These are phyloP conservation scores for Microchirus variegatus DNA, from an alignment of 2,797 vertebrate species.

Conservation along the genomic window DNA sequence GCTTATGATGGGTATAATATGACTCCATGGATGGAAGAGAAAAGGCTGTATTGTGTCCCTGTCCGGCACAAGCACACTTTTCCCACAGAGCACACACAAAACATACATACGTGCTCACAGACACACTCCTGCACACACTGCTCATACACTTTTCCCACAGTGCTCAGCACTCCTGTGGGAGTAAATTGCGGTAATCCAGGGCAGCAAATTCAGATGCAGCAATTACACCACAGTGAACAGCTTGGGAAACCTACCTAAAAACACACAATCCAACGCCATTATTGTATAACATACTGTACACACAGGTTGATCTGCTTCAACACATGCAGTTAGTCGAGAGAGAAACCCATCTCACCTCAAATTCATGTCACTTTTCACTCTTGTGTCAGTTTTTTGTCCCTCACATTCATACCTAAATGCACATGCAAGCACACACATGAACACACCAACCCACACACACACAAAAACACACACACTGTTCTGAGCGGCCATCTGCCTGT, in stretches of 20 bases:
- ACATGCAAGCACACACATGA: conserved; percentile 39
- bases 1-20: conserved; percentile 53
- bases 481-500: conserved; percentile 78
- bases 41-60: conserved; percentile 70
- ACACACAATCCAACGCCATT: conserved; percentile 29
- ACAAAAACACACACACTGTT: conserved; percentile 40
- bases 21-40: conserved; percentile 56
- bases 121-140: conserved; percentile 54
- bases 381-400: conserved; percentile 3
- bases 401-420: conserved; percentile 22
- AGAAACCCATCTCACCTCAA: conserved; percentile 1
- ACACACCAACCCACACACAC: conserved; percentile 21
- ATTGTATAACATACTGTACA: conserved; percentile 18
- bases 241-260: conserved; percentile 63
- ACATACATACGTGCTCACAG: conserved; percentile 49
- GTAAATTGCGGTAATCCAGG: conserved; percentile 82
- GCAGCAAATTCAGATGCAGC: conserved; percentile 75
- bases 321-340: not conserved
- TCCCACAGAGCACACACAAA: conserved; percentile 71
- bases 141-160: conserved; percentile 78
- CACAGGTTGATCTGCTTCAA: conserved; percentile 20
- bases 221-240: conserved; percentile 73
- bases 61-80: conserved; percentile 63
- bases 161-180: conserved; percentile 75
- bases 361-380: conserved; percentile 3